These are phyloP conservation scores for Oophaga sylvatica DNA, from an alignment of 2,797 vertebrate species.

Conservation along the genomic window DNA sequence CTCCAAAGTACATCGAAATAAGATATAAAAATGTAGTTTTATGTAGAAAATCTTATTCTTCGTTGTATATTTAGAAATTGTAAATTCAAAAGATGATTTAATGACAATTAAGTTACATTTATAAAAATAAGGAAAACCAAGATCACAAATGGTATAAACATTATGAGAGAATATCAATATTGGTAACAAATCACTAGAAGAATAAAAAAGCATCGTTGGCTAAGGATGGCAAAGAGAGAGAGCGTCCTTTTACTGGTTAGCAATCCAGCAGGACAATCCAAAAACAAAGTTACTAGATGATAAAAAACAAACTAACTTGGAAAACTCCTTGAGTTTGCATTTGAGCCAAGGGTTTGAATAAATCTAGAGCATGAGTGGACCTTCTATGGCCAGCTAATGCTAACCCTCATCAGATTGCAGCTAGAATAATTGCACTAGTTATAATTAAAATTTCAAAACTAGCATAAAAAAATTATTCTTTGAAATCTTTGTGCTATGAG, in stretches of 20 bases:
- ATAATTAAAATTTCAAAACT: not conserved
- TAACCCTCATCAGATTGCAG: not conserved
- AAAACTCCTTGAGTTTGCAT: not conserved
- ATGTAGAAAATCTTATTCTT: not conserved
- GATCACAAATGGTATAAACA: no score
- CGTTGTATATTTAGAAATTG: no score
- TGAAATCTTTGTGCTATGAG: not conserved
- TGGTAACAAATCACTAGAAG: not conserved
- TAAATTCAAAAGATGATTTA: no score
- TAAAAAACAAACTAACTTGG: not conserved
- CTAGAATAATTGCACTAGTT: not conserved
- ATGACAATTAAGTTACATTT: no score
- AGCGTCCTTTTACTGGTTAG: not conserved
- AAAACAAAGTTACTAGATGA: not conserved
- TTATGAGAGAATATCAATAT: no score
- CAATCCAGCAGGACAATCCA: not conserved
- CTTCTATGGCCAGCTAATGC: not conserved
- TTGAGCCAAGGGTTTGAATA: not conserved
- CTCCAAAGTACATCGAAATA: not conserved
- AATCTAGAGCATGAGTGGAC: not conserved
- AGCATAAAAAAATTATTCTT: not conserved
- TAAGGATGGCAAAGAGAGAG: not conserved
- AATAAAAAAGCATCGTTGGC: not conserved
- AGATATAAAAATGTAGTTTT: not conserved
- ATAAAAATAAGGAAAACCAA: no score